Evolutionary conservation across 35 echinoderm and acorn worm species (phyloP), one percentile per base, ranked within the genome.

Genomic region (Holothuria glaberrima): DNA sequence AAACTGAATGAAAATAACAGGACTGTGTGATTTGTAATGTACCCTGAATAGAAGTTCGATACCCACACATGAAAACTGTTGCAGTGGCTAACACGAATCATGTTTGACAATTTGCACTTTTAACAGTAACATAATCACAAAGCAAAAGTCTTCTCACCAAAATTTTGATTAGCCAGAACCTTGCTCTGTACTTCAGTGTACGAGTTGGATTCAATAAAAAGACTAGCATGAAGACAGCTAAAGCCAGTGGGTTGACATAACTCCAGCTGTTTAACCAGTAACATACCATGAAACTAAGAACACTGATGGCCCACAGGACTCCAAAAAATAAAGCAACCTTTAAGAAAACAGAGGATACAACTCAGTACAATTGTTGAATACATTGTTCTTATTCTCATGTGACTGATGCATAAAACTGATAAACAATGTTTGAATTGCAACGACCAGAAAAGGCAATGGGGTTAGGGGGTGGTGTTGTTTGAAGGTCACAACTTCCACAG

Each of bases 131-230:
- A 69, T 30, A 46, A 46, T 22, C 18, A 25, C 2, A 5, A 58
- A 27, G 4, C 18, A 80, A 80, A 48, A 80, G 0, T 36, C 2
- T n/a, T 63, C 96, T 94, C 71, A 98, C 96, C 66, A 92, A 56
- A 26, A 94, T 92, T 94, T 90, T 98, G 20, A 98, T 80, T 25
- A 98, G 88, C 96, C 96, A 98, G 36, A 98, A 90, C 28, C 96
- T 83, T 5, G 96, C 96, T 71, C 89, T 91, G 59, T 92, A 62
- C 48, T 98, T 92, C 26, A 98, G 59, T 12, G 93, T 98, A 57
- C 88, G 86, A 41, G 88, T 94, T 30, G 96, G 96, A 76, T 98
- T 98, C 48, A 98, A 68, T 17, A 98, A 68, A 80, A 92, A 98
- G 3, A 92, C 32, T 44, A 92, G 18, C 90, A 98, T 92, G 21